Evolutionary conservation across 2,797 vertebrate genomes (phyloP), one percentile per base, ranked within the genome.

Genomic region (Phylloscopus collybita): DNA sequence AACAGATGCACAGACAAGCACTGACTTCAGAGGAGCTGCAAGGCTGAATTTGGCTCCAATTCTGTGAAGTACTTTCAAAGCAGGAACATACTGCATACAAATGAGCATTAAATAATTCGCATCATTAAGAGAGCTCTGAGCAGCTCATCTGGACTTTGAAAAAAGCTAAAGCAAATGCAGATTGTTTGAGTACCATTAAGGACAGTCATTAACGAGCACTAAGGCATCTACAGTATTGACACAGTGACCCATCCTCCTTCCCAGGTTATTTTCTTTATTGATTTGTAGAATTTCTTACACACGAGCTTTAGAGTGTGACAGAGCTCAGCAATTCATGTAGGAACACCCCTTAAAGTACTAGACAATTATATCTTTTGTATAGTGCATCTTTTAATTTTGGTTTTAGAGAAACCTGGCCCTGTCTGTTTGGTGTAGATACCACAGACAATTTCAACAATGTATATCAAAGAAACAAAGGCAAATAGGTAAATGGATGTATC

Each of bases 31-130:
- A 32, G 60, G 80, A 94, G 78, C 88, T 93, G 90, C 85, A 76
- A 67, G 87, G 94, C 91, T 95, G 91, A 84, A 86, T 93, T 90
- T 93, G 95, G 95, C 88, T 92, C 64, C 66, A 88, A 45, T 93
- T 93, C 80, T 50, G 64, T 88, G 56, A 82, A 95, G 96, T 32
- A 74, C 83, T 96, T 93, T 87, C 74, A 88, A 71, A 78, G 96
- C 80, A 93, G 90, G 91, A 95, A 60, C 95, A 80, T 47, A 74
- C 86, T 92, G 95, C 92, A 95, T 96, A 95, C 95, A 96, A 95
- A 97, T 96, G 88, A 96, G 95, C 11, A 29, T 92, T 95, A 96
- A 96, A 95, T 94, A 93, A 97, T 93, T 92, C 1, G 16, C 86
- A 92, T 94, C 92, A 93, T 95, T 96, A 90, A 88, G 60, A 88